phyloP scores from a whole-genome alignment of 2,797 vertebrate species.

The Oryzias sinensis region DNA sequence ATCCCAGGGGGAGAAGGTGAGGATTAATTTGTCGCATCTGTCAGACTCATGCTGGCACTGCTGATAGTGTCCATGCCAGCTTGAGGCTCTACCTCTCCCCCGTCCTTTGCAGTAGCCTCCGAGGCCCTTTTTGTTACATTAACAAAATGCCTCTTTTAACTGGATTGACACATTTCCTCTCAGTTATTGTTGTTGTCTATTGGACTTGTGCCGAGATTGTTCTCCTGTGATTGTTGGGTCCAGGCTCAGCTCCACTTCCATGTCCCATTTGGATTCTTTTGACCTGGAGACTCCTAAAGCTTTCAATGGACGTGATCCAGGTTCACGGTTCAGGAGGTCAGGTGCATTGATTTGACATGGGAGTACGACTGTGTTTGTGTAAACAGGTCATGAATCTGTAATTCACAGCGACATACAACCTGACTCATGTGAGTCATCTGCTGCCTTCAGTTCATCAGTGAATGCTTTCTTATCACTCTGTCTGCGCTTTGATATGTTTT shows the following conservation, averaged over 20 bases:
- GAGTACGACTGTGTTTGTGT: conserved; percentile 49
- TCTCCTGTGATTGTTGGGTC: conserved; percentile 30
- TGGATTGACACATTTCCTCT: conserved; percentile 57
- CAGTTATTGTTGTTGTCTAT: conserved; percentile 51
- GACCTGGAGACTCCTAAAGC: conserved; percentile 44
- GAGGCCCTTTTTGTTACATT: conserved; percentile 48
- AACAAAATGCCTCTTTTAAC: conserved; percentile 64
- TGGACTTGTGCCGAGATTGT: conserved; percentile 42
- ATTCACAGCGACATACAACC: conserved; percentile 41
- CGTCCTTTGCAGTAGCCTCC: conserved; percentile 55
- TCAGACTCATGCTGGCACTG: conserved; percentile 58
- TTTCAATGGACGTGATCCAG: conserved; percentile 48
- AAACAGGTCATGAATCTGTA: conserved; percentile 46
- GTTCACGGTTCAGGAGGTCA: conserved; percentile 45
- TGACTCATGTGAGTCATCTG: conserved; percentile 48
- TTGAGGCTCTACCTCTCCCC: conserved; percentile 43
- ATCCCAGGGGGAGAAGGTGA: conserved; percentile 59
- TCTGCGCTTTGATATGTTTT: conserved; percentile 10
- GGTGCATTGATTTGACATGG: conserved; percentile 60
- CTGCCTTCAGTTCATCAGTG: conserved; percentile 28
- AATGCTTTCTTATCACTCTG: conserved; percentile 12
- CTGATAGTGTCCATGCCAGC: conserved; percentile 65
- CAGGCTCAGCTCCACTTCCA: conserved; percentile 22
- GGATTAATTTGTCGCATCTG: conserved; percentile 75
- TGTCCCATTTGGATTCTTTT: conserved; percentile 47